Conservation (phyloP, 2,113 vertebrate species). For the Myotis yumanensis region DNA sequence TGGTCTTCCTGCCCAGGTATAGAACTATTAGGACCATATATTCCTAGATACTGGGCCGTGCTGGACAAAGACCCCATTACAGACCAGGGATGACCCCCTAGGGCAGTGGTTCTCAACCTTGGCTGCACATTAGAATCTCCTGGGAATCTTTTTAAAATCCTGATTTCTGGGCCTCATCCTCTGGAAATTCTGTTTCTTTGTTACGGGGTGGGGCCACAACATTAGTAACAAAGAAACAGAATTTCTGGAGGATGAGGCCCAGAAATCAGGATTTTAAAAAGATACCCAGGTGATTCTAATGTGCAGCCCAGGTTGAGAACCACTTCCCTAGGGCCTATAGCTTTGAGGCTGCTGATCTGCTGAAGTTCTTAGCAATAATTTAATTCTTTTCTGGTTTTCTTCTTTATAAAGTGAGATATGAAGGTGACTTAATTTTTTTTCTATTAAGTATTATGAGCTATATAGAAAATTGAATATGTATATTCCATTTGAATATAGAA, state of each 20-base stretch:
- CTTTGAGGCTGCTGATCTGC: not conserved
- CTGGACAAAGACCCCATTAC: not conserved
- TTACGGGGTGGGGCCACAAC: too few relatives aligned
- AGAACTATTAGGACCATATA: not conserved
- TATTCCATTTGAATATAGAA: not conserved
- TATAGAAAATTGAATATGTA: not conserved
- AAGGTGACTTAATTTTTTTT: not conserved
- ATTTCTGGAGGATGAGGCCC: too few relatives aligned
- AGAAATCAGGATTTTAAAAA: too few relatives aligned
- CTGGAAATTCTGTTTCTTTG: too few relatives aligned
- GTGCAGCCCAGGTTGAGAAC: too few relatives aligned
- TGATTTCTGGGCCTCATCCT: too few relatives aligned
- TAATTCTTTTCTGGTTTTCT: not conserved
- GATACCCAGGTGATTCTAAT: too few relatives aligned
- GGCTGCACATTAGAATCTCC: too few relatives aligned
- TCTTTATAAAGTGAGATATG: constrained; percentile 22
- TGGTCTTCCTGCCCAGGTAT: not conserved
- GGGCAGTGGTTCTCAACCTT: too few relatives aligned
- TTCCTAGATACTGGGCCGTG: not conserved
- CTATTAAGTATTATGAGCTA: not conserved
- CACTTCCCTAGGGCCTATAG: not conserved
- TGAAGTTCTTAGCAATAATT: not conserved
- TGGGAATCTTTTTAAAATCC: too few relatives aligned
- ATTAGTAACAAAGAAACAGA: too few relatives aligned
- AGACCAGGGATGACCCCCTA: not conserved